Evolutionary conservation across 2,888 invertebrate genomes (phyloP).

Genomic region (Anaspis maculata): DNA sequence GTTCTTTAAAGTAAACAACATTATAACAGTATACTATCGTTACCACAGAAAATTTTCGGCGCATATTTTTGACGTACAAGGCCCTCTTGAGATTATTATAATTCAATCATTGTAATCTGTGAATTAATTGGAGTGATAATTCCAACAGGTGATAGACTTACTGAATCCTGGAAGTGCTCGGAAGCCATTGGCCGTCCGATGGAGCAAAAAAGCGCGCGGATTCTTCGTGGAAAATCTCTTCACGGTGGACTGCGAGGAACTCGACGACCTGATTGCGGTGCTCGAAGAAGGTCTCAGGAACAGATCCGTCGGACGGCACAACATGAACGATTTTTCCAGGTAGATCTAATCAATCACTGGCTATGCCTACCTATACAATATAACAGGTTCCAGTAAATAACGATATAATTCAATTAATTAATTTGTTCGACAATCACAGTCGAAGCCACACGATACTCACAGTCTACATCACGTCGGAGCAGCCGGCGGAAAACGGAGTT

Average conservation of each 20-base stretch:
- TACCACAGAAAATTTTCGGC: too few relatives aligned
- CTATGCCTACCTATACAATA: too few relatives aligned
- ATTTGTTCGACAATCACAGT: too few relatives aligned
- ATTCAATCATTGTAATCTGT: too few relatives aligned
- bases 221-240: conserved; percentile 97
- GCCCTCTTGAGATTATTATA: too few relatives aligned
- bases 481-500: conserved; percentile 71
- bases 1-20: too few relatives aligned
- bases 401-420: too few relatives aligned
- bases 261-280: conserved; percentile 87
- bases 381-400: too few relatives aligned
- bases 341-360: too few relatives aligned
- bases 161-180: conserved; percentile 77
- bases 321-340: conserved; percentile 84
- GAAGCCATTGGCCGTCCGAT: conserved; percentile 80
- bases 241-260: conserved; percentile 86
- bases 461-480: conserved; percentile 80
- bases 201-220: conserved; percentile 87
- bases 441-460: conserved; percentile 89
- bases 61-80: too few relatives aligned
- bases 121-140: too few relatives aligned
- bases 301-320: conserved; percentile 81
- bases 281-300: conserved; percentile 92
- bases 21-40: too few relatives aligned
- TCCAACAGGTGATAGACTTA: conserved; percentile 91